A percentile compares a stretch with the other conserved stretches of the same genome.
These are phyloP conservation scores for Discoglossus pictus DNA, from an alignment of 2,797 vertebrate genomes.

Conservation along the genomic window DNA sequence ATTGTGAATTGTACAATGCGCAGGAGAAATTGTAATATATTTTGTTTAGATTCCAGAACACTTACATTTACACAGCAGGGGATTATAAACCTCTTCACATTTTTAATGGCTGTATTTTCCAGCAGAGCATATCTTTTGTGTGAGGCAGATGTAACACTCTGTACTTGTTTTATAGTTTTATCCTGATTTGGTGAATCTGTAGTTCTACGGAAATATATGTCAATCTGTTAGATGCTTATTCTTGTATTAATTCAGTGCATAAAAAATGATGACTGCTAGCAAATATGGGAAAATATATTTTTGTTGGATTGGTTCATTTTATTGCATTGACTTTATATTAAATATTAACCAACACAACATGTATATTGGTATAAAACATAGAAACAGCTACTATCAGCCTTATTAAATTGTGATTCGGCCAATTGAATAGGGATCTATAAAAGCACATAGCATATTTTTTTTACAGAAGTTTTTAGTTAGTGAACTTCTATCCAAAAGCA, in stretches of 20 bases:
- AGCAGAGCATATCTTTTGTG: constrained; percentile 33
- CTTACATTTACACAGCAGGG: constrained; percentile 24
- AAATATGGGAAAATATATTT: no score
- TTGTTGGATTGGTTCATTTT: no score
- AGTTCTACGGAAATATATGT: constrained; percentile 8
- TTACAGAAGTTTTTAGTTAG: no score
- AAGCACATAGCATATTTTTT: no score
- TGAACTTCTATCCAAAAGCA: no score
- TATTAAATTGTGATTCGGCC: no score
- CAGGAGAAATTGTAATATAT: constrained; percentile 22
- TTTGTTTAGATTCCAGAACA: constrained; percentile 16
- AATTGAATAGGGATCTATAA: no score
- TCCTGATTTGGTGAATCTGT: constrained; percentile 17
- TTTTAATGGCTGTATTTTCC: constrained; percentile 37
- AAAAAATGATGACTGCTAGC: no score
- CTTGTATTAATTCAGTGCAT: neutral
- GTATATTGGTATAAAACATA: no score
- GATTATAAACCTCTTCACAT: constrained; percentile 33
- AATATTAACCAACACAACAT: no score
- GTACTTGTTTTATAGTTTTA: constrained; percentile 24
- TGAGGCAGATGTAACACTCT: constrained; percentile 5
- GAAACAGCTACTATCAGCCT: no score
- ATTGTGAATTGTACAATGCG: constrained; percentile 17
- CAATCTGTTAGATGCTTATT: constrained; percentile 4
- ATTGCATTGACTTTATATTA: no score